phyloP scores from a whole-genome alignment of 2,113 vertebrate species.

The Prunella fulvescens region DNA sequence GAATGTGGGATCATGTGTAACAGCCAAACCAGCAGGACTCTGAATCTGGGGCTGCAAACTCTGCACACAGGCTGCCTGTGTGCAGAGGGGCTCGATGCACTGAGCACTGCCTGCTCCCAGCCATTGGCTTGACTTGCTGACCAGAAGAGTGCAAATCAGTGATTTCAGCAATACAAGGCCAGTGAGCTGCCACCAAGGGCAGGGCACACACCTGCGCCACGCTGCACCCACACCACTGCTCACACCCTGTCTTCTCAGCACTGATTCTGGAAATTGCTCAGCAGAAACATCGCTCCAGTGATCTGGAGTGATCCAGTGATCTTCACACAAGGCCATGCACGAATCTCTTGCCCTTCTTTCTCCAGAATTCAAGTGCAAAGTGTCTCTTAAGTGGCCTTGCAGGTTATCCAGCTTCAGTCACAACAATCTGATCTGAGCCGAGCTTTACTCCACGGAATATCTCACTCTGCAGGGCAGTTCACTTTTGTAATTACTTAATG shows the following conservation, averaged over 20 bases:
- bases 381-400: accelerated
- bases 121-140: background rate
- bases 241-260: background rate
- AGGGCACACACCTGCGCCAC: background rate
- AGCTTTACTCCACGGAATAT: background rate
- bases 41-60: background rate
- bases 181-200: background rate
- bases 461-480: background rate
- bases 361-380: background rate
- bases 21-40: background rate
- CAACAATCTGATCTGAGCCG: background rate
- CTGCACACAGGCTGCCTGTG: background rate
- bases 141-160: background rate
- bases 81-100: background rate
- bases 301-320: background rate
- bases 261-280: background rate
- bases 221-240: background rate
- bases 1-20: background rate
- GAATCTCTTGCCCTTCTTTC: background rate
- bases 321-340: accelerated
- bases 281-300: background rate
- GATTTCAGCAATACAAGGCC: background rate
- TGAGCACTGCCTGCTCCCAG: background rate
- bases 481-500: background rate
- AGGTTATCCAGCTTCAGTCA: background rate